Evolutionary conservation across 2,113 vertebrate species (phyloP), one percentile per base, ranked within the genome.

Genomic region (Rhynchopsitta pachyrhyncha): DNA sequence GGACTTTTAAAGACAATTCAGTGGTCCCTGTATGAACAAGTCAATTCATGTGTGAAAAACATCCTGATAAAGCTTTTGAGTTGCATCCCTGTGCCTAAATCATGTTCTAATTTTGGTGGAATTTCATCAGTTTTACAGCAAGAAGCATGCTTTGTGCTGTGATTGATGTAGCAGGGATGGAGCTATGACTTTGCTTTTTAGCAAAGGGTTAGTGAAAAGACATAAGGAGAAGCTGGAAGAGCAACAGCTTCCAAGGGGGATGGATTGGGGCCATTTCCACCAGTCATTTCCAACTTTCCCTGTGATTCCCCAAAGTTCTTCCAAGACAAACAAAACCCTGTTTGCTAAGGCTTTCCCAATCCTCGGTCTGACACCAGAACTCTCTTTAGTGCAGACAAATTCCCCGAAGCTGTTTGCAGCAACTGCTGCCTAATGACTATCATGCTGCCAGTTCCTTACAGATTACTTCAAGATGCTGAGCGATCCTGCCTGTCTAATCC

Each of bases 241-340:
- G 60, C 1, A 2, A 37, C 23, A 81, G 12, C 69, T 83, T 83
- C 86, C 80, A 55, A 73, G 22, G 44, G 80, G 41, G 17, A 76
- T 73, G 50, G 25, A 85, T 10, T 13, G 46, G 75, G 71, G 62
- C 41, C 50, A 86, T 64, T 86, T 82, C 92, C 93, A 95, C 69
- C 47, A 53, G 37, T 37, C 35, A 52, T 50, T 59, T 90, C 85
- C 80, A 94, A 13, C 35, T 75, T 83, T 25, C 76, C 73, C 82
- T 18, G 76, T 27, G 64, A 75, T 84, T 86, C 69, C 90, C 74
- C 2, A 1, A 66, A 86, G 62, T 42, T 82, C 83, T 84, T 79
- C 86, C 95, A 89, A 79, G 50, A 71, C 60, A 95, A 94, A 93
- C 76, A 64, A 94, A 81, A 13, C 42, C 29, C 52, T 62, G 64